Evolutionary conservation across 1,140 invertebrate species (phyloP).

Genomic region (Tetramorium alpestre): DNA sequence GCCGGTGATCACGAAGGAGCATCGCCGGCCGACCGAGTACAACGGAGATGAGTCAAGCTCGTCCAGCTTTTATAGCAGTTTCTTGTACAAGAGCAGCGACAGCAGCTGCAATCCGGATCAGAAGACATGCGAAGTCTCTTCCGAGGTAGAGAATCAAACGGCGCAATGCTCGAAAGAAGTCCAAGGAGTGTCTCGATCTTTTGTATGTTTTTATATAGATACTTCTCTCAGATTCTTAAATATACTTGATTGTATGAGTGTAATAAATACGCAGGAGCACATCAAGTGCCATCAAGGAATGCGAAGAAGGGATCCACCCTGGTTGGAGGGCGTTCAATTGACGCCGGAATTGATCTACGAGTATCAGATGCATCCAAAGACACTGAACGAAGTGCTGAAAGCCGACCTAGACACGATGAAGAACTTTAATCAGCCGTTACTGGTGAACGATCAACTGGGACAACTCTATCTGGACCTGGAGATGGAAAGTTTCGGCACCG

Average conservation of each 20-base stretch:
- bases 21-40: conserved; percentile 67
- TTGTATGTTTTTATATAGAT: not conserved
- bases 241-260: not conserved
- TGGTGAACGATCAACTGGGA: conserved; percentile 91
- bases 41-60: conserved; percentile 82
- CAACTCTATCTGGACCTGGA: conserved; percentile 91
- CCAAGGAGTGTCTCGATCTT: not conserved
- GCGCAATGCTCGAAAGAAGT: not conserved
- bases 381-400: conserved; percentile 88
- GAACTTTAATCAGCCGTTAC: conserved; percentile 87
- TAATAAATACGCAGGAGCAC: conserved; percentile 44
- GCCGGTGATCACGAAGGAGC: conserved; percentile 53
- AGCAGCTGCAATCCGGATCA: conserved; percentile 79
- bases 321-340: conserved; percentile 88
- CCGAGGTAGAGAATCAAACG: conserved; percentile 42
- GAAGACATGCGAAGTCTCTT: conserved; percentile 31
- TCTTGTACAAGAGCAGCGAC: conserved; percentile 80
- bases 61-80: conserved; percentile 84
- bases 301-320: conserved; percentile 86
- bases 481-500: conserved; percentile 87
- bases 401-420: conserved; percentile 88
- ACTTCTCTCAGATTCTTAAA: not conserved
- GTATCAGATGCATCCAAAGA: conserved; percentile 88
- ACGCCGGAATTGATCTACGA: conserved; percentile 90
- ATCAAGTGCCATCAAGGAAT: conserved; percentile 65